Evolutionary conservation across 2,888 invertebrate genomes (phyloP).

Genomic region (Orthosia gothica): DNA sequence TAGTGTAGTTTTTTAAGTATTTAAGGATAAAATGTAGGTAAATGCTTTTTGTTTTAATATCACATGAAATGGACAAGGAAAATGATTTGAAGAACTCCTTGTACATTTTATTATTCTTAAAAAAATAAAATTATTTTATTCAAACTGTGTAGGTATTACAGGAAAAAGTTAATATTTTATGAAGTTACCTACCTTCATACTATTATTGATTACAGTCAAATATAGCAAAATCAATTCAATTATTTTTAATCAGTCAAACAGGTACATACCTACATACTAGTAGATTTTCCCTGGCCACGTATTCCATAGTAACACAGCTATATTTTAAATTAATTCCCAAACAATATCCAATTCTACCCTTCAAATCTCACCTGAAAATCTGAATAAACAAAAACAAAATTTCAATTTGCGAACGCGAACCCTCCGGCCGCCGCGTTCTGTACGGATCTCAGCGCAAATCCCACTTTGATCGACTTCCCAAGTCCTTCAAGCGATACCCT

Average conservation of each 20-base stretch:
- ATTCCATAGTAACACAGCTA: constrained; percentile 4
- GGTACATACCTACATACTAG: background rate
- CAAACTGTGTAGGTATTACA: too few species aligned
- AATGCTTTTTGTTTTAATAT: too few species aligned
- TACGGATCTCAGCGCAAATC: constrained; percentile 83
- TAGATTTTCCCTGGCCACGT: background rate
- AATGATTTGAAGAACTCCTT: too few species aligned
- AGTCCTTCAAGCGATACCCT: constrained; percentile 75
- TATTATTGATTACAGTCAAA: background rate
- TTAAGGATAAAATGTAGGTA: too few species aligned
- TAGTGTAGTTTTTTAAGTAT: too few species aligned
- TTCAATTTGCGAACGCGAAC: constrained; percentile 82
- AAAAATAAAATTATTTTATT: too few species aligned
- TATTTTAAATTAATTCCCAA: constrained; percentile 56
- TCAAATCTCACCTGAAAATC: constrained; percentile 79
- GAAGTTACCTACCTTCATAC: too few species aligned
- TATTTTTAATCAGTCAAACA: background rate
- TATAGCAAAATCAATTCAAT: background rate
- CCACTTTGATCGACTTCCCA: constrained; percentile 87
- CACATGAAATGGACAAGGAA: background rate
- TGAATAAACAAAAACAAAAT: constrained; percentile 86
- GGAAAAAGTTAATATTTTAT: background rate
- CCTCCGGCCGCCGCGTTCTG: constrained; percentile 69
- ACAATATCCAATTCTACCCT: constrained; percentile 65
- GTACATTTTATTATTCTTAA: too few species aligned